Conservation (phyloP, 2,888 invertebrate species). For the Cataglyphis albicans region DNA sequence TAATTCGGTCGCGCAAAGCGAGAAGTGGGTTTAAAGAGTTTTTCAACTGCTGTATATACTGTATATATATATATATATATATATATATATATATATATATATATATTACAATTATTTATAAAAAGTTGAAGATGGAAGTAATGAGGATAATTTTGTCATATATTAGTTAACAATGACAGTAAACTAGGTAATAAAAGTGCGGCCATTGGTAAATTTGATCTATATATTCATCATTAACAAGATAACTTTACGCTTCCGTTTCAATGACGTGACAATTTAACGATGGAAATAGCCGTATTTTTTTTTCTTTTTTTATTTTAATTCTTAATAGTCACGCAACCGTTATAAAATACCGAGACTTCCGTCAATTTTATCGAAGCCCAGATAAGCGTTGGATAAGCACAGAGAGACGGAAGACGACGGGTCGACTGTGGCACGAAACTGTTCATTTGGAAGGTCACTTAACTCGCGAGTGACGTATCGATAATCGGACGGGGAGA, state of each 20-base stretch:
- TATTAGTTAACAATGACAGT: neutral
- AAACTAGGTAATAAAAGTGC: neutral
- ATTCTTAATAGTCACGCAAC: neutral
- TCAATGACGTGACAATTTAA: neutral
- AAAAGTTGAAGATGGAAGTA: neutral
- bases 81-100: neutral
- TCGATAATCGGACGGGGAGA: conserved; percentile 35
- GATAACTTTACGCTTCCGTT: neutral
- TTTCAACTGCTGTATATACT: too few relatives aligned
- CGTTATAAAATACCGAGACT: conserved; percentile 35
- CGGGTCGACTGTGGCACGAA: conserved; percentile 14
- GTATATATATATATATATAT: too few relatives aligned
- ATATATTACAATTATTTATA: neutral
- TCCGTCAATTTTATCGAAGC: conserved; percentile 31
- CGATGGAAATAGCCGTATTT: neutral
- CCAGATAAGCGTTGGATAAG: conserved; percentile 33
- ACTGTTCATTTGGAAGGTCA: conserved; percentile 39
- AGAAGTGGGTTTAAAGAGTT: neutral
- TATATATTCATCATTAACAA: neutral
- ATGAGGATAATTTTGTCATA: neutral
- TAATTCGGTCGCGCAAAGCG: conserved; percentile 30
- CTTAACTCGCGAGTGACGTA: conserved; percentile 41
- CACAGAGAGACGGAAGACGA: neutral
- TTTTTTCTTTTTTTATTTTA: neutral
- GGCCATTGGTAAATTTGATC: neutral